Percentiles rank a stretch among this genome's conserved stretches.
phyloP scores from a whole-genome alignment of 2,797 vertebrate genomes.

The Pelochelys cantorii region DNA sequence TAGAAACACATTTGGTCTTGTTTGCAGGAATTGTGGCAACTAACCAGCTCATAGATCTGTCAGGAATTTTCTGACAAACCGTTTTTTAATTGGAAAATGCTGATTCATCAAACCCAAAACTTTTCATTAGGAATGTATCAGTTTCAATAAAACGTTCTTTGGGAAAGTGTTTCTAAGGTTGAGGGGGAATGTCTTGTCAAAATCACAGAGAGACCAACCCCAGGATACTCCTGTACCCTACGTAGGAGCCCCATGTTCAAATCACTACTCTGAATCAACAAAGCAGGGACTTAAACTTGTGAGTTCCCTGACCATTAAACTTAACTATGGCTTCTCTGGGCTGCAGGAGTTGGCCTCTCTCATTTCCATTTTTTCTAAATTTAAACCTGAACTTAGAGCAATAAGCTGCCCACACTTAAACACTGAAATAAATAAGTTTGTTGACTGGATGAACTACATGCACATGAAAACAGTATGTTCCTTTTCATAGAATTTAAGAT shows the following conservation, averaged over 20 bases:
- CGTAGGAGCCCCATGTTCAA: neutral
- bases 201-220: neutral
- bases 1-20: neutral
- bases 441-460: neutral
- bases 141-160: neutral
- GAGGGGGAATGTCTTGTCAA: neutral
- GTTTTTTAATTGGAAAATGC: neutral
- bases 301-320: neutral
- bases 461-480: neutral
- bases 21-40: neutral
- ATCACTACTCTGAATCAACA: neutral
- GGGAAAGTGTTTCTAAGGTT: neutral
- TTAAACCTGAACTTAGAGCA: neutral
- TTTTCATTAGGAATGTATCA: neutral
- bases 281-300: neutral
- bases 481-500: neutral
- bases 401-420: neutral
- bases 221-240: neutral
- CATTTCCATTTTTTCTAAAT: neutral
- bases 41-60: neutral
- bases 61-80: neutral
- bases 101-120: neutral
- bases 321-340: neutral
- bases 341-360: neutral
- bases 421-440: neutral